A percentile compares a stretch with the other conserved stretches of the same genome.
These are phyloP conservation scores for Dicyrtomina minuta DNA, from an alignment of 2,888 invertebrate species.

Conservation along the genomic window DNA sequence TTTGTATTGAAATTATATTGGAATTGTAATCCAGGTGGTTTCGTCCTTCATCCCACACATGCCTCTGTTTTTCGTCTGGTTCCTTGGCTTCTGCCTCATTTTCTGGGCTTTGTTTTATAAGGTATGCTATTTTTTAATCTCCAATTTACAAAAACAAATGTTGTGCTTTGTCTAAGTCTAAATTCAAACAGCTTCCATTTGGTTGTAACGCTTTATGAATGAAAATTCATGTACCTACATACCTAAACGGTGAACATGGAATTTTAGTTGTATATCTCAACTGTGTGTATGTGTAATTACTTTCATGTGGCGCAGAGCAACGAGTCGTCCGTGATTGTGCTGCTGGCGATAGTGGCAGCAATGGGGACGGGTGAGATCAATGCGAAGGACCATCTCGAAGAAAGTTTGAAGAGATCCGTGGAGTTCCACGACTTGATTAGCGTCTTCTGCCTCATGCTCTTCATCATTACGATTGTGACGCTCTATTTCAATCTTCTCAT, in stretches of 20 bases:
- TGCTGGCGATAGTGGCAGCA: conserved; percentile 16
- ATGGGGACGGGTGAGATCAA: conserved; percentile 17
- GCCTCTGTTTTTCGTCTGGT: conserved; percentile 13
- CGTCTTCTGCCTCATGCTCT: conserved; percentile 9
- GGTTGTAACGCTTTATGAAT: no score
- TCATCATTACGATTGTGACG: conserved; percentile 18
- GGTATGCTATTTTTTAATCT: no score
- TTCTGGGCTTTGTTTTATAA: conserved; percentile 14
- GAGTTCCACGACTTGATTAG: not conserved
- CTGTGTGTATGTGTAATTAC: no score
- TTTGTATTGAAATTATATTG: no score
- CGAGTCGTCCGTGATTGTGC: not conserved
- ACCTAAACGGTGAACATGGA: no score
- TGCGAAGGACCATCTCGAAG: conserved; percentile 1
- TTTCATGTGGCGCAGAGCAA: no score
- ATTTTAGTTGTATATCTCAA: no score
- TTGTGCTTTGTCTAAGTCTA: not conserved
- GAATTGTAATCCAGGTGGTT: no score
- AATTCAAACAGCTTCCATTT: no score
- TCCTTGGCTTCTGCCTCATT: conserved; percentile 13
- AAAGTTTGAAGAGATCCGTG: not conserved
- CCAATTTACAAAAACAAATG: no score
- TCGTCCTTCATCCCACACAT: not conserved
- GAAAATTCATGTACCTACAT: no score
- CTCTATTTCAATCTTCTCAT: conserved; percentile 21